Conservation (phyloP, 2,797 vertebrate species). For the Smutsia gigantea region DNA sequence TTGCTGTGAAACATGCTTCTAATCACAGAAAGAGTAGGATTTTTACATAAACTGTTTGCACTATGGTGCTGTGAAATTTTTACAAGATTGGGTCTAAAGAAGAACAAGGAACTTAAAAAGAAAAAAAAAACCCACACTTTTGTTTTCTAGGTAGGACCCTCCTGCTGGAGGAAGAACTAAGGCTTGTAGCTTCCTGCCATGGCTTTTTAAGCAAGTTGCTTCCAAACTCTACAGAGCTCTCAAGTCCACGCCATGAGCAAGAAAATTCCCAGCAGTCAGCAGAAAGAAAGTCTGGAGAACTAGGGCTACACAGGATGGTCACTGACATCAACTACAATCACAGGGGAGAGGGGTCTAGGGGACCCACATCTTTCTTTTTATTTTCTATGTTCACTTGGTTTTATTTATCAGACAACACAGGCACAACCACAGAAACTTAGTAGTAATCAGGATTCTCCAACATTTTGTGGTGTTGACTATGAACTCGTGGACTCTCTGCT, state of each 20-base stretch:
- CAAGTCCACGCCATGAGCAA: not conserved
- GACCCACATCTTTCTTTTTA: not conserved
- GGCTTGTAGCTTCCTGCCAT: not conserved
- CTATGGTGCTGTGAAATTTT: not conserved
- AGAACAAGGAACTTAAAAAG: not conserved
- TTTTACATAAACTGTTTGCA: not conserved
- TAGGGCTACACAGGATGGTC: not conserved
- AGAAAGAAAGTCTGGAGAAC: not conserved
- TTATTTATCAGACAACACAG: not conserved
- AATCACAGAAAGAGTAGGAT: not conserved
- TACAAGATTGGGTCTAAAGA: not conserved
- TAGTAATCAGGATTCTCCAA: not conserved
- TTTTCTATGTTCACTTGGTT: not conserved
- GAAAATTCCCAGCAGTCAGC: not conserved
- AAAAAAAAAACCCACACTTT: not conserved
- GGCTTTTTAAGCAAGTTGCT: not conserved
- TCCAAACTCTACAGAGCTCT: not conserved
- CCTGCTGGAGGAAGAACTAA: not conserved
- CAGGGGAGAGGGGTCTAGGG: not conserved
- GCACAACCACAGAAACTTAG: not conserved
- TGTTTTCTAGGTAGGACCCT: not conserved
- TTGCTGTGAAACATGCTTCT: not conserved
- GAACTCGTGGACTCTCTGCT: not conserved
- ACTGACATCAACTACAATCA: not conserved
- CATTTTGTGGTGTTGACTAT: conserved; percentile 32